Evolutionary conservation across 2,888 invertebrate species (phyloP).

Genomic region (Morpho achilles): DNA sequence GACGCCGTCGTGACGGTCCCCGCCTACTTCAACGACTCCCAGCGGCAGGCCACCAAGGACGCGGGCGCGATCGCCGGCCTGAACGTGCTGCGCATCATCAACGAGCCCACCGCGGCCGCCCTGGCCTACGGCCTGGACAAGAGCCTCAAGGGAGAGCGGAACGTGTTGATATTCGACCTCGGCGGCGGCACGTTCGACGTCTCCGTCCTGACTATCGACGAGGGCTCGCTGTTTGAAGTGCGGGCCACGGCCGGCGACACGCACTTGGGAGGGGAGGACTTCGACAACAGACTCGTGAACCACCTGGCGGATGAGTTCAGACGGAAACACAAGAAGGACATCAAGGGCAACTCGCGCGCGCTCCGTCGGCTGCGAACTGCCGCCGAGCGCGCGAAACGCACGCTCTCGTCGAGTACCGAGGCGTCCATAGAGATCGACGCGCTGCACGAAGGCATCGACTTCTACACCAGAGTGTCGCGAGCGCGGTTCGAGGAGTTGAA

Average conservation of each 20-base stretch:
- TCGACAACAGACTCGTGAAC: conserved; percentile 56
- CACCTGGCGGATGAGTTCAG: conserved; percentile 82
- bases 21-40: no score
- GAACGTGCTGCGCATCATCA: conserved; percentile 35
- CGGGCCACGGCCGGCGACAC: conserved; percentile 34
- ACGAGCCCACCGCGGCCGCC: conserved; percentile 59
- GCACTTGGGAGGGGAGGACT: no score
- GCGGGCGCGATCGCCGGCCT: conserved; percentile 80
- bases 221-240: conserved; percentile 76
- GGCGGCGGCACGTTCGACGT: conserved; percentile 60
- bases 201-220: conserved; percentile 79
- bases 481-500: conserved; percentile 85
- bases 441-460: conserved; percentile 82
- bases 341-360: conserved; percentile 79
- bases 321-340: conserved; percentile 81
- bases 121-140: conserved; percentile 22
- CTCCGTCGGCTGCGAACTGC: conserved; percentile 82
- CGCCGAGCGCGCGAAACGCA: conserved; percentile 64
- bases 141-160: conserved; percentile 69
- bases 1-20: conserved; percentile 87
- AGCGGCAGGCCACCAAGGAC: no score
- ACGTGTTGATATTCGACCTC: conserved; percentile 86
- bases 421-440: conserved; percentile 51
- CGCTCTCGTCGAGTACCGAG: no score
- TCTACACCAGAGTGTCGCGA: conserved; percentile 81